Conservation (phyloP, 30 jellyfish, hydroid and myxozoan genomes). For the Rhopilema esculentum region DNA sequence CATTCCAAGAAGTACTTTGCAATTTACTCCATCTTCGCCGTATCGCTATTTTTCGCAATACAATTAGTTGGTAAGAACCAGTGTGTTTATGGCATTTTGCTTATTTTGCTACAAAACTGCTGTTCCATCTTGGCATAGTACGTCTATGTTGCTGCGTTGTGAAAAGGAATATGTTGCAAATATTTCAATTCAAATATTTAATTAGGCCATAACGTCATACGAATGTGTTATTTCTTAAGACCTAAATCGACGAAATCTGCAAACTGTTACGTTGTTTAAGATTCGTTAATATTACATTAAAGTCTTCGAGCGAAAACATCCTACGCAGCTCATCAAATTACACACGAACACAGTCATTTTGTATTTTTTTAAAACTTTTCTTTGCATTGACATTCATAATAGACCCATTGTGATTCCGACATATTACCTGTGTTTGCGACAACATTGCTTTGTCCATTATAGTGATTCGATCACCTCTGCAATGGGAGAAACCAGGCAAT, state of each 20-base stretch:
- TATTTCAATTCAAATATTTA: no score
- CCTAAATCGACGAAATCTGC: no score
- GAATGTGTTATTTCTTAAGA: no score
- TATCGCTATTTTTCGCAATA: neutral
- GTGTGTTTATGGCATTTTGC: conserved; percentile 28
- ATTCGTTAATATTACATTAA: neutral
- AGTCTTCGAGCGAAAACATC: no score
- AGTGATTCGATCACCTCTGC: conserved; percentile 46
- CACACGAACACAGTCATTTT: conserved; percentile 38
- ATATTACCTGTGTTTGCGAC: conserved; percentile 32
- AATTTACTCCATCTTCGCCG: neutral
- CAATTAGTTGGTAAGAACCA: conserved; percentile 43
- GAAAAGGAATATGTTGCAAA: no score
- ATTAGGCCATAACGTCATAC: no score
- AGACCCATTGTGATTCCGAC: conserved; percentile 54
- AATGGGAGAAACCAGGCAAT: neutral
- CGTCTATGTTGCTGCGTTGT: conserved; percentile 25
- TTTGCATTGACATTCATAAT: conserved; percentile 49
- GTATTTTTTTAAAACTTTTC: conserved; percentile 34
- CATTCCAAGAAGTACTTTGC: conserved; percentile 12
- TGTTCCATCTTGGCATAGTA: conserved; percentile 33
- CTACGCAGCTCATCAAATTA: no score
- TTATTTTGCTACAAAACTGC: conserved; percentile 18
- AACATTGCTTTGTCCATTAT: conserved; percentile 40
- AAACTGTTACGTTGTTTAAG: neutral